phyloP scores from a whole-genome alignment of 1,140 invertebrate species.

The Gonatopus flavifemur region DNA sequence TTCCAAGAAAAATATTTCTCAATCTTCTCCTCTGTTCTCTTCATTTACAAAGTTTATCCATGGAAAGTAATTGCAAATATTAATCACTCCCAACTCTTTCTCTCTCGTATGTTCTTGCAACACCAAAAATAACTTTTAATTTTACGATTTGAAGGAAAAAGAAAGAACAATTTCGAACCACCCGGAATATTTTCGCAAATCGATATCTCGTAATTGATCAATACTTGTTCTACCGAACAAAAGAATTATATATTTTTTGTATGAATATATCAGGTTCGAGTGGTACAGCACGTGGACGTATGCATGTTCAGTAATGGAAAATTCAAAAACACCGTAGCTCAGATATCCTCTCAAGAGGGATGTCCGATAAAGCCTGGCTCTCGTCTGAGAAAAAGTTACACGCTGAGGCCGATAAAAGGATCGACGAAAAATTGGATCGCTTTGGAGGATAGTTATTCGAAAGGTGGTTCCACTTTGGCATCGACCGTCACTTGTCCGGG shows the following conservation, averaged over 20 bases:
- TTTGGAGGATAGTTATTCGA: constrained; percentile 74
- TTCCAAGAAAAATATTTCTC: too few relatives aligned
- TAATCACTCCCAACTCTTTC: not conserved
- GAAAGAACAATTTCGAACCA: too few relatives aligned
- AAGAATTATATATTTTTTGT: too few relatives aligned
- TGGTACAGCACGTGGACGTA: constrained; percentile 96
- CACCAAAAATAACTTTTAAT: too few relatives aligned
- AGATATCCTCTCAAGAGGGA: constrained; percentile 72
- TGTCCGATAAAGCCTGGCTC: constrained; percentile 68
- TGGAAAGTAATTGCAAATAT: not conserved
- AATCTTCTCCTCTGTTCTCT: too few relatives aligned
- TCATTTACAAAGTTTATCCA: too few relatives aligned
- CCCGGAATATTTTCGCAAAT: too few relatives aligned
- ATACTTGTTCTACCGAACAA: too few relatives aligned
- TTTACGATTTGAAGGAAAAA: too few relatives aligned
- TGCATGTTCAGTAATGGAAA: constrained; percentile 99
- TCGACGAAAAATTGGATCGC: constrained; percentile 83
- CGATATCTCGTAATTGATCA: too few relatives aligned
- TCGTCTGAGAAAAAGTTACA: constrained; percentile 65
- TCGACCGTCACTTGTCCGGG: constrained; percentile 67
- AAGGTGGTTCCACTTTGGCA: constrained; percentile 68
- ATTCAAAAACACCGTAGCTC: constrained; percentile 96
- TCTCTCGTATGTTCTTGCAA: too few relatives aligned
- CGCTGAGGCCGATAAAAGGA: constrained; percentile 70
- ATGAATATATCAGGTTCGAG: constrained; percentile 76